Percentiles rank a stretch among this genome's conserved stretches.
These are phyloP conservation scores for Battus philenor DNA, from an alignment of 1,140 invertebrate genomes.

Conservation along the genomic window DNA sequence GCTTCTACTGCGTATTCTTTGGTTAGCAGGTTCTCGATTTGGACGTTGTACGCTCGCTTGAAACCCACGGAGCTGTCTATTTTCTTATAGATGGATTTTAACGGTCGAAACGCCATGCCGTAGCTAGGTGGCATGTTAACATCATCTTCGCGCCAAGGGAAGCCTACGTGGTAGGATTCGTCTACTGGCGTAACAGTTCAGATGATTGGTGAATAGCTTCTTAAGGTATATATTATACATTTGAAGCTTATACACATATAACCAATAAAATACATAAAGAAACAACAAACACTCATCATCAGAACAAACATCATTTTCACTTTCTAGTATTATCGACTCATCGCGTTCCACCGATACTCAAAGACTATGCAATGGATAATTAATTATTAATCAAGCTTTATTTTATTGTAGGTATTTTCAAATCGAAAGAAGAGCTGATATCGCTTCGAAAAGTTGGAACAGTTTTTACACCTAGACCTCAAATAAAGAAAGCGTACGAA, in stretches of 20 bases:
- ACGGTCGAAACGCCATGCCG: not conserved
- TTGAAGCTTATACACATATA: no score
- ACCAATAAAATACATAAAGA: no score
- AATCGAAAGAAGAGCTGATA: conserved; percentile 80
- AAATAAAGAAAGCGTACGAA: conserved; percentile 64
- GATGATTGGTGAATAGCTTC: no score
- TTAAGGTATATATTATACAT: no score
- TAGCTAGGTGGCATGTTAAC: conserved; percentile 16
- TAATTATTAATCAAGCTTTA: not conserved
- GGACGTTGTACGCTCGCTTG: not conserved
- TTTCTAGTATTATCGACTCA: no score
- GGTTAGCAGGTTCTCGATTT: conserved; percentile 8
- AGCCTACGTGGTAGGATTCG: no score
- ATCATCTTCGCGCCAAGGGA: no score
- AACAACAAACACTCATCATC: no score
- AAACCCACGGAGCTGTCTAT: conserved; percentile 9
- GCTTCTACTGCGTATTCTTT: conserved; percentile 10
- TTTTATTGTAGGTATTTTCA: conserved; percentile 82
- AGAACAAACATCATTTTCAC: no score
- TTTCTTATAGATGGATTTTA: conserved; percentile 9
- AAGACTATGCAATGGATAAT: no score
- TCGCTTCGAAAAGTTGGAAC: conserved; percentile 77
- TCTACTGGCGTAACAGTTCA: no score
- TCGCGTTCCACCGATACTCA: no score
- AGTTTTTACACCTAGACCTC: conserved; percentile 78